Evolutionary conservation across 2,888 invertebrate species (phyloP), one percentile per base, ranked within the genome.

Genomic region (Plusia festucae): DNA sequence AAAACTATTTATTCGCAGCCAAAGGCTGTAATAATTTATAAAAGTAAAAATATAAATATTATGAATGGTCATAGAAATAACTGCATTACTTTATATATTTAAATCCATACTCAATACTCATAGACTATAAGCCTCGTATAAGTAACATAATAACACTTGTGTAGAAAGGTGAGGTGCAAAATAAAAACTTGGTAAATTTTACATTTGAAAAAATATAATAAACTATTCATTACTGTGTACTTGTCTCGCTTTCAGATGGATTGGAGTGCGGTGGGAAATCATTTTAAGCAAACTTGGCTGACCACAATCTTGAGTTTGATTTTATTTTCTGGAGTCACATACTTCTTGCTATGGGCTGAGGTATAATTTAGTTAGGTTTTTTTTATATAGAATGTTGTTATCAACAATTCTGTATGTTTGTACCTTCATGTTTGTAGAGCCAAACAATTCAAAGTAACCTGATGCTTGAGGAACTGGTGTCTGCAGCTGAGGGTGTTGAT

Each of bases 261-360:
- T 79, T 92, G 92, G 90, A 62, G 82, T 52, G 80, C 90, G 64
- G 85, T 93, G 30, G 85, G 66, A 71, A 95, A 96, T 79, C 96
- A 97, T 82, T 97, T 97, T 75, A 96, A 95, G 84, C 95, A 96
- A 82, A 96, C 96, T 69, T 98, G 97, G 97, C 85, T 97, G 5
- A 97, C 97, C 44, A 97, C 97, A 55, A 86, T 96, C 20, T 96
- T 98, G 70, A 98, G 97, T 59, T 88, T 96, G 44, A 84, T 96
- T 60, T 91, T 97, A 53, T 97, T 97, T 85, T 88, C 95, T 30
- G 96, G 95, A 44, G 97, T 97, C 34, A 96, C 96, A 76, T 96
- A 96, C 83, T 95, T 98, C 22, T 93, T 98, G 57, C 96, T 97
- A 85, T 98, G 97, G 97, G 98, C 98, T 88, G 98, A 98, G 96